These are phyloP conservation scores for Scleropages formosus DNA, from an alignment of 2,797 vertebrate species.

Conservation along the genomic window DNA sequence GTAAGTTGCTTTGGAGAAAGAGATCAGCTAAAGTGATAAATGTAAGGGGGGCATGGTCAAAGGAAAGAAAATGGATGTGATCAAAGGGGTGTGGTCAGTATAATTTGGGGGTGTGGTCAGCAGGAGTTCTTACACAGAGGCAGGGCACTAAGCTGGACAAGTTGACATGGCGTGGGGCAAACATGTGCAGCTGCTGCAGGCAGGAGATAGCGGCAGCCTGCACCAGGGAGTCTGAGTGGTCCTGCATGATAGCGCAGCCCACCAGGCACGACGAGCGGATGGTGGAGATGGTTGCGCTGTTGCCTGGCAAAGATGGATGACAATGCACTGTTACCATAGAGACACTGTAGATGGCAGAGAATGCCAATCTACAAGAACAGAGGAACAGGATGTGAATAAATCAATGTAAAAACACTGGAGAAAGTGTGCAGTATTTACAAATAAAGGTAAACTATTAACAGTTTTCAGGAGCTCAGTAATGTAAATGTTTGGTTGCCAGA, in stretches of 20 bases:
- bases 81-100: not conserved
- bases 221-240: slow-evolving; percentile 95
- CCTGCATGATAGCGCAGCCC: slow-evolving; percentile 97
- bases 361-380: slow-evolving; percentile 20
- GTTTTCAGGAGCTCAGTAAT: too few relatives aligned
- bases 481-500: too few relatives aligned
- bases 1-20: too few relatives aligned
- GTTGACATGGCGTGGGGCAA: slow-evolving; percentile 95
- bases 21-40: too few relatives aligned
- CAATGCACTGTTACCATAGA: too few relatives aligned
- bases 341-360: not conserved
- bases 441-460: not conserved
- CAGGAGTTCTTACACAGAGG: slow-evolving; percentile 82
- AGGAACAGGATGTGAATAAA: not conserved
- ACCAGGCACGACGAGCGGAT: slow-evolving; percentile 97
- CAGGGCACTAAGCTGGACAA: slow-evolving; percentile 95
- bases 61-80: not conserved
- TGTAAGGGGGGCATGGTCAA: too few relatives aligned
- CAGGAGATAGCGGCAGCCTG: slow-evolving; percentile 98
- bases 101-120: not conserved
- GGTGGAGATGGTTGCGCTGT: slow-evolving; percentile 90
- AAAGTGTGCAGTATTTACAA: too few relatives aligned
- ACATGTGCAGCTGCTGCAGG: slow-evolving; percentile 98
- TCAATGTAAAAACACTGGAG: too few relatives aligned
- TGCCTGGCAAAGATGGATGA: slow-evolving; percentile 70